These are phyloP conservation scores for Hydractinia echinata DNA, from an alignment of 30 jellyfish, hydroid and myxozoan species.

Conservation along the genomic window DNA sequence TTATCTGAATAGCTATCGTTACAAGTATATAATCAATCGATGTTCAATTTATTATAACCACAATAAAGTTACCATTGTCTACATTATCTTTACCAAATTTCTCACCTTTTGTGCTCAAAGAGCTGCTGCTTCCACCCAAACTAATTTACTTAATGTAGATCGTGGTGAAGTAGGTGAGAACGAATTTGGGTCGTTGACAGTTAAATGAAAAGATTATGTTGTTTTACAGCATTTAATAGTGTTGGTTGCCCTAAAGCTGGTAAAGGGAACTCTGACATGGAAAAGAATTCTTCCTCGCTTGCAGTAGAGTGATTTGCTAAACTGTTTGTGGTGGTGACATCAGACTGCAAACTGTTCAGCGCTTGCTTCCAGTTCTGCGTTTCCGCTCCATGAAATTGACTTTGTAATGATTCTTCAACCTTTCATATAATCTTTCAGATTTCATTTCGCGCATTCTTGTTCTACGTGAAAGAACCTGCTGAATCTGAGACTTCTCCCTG, in stretches of 20 bases:
- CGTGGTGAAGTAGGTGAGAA: slow-evolving; percentile 46
- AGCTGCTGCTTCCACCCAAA: slow-evolving; percentile 70
- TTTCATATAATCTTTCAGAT: slow-evolving; percentile 61
- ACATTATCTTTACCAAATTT: too few species aligned
- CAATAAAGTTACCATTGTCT: too few species aligned
- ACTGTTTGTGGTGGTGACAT: slow-evolving; percentile 18
- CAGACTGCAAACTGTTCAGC: slow-evolving; percentile 53
- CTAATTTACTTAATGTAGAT: slow-evolving; percentile 68
- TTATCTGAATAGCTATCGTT: too few species aligned
- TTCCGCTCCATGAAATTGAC: slow-evolving; percentile 37
- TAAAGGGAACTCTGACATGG: slow-evolving; percentile 77
- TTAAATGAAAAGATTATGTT: slow-evolving; percentile 13
- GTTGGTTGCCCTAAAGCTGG: slow-evolving; percentile 98
- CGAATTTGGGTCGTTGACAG: slow-evolving; percentile 21
- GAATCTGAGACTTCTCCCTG: not conserved
- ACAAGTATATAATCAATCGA: too few species aligned
- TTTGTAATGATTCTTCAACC: slow-evolving; percentile 75
- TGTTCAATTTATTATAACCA: too few species aligned
- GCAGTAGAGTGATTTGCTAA: slow-evolving; percentile 33
- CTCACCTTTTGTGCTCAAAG: slow-evolving; percentile 65
- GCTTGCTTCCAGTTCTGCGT: slow-evolving; percentile 49
- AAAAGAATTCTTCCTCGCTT: slow-evolving; percentile 69
- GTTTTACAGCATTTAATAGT: slow-evolving; percentile 9
- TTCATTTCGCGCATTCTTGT: slow-evolving; percentile 75
- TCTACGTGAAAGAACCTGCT: slow-evolving; percentile 36